These are phyloP conservation scores for Corythornis cristatus DNA, from an alignment of 2,113 vertebrate species.

Conservation along the genomic window DNA sequence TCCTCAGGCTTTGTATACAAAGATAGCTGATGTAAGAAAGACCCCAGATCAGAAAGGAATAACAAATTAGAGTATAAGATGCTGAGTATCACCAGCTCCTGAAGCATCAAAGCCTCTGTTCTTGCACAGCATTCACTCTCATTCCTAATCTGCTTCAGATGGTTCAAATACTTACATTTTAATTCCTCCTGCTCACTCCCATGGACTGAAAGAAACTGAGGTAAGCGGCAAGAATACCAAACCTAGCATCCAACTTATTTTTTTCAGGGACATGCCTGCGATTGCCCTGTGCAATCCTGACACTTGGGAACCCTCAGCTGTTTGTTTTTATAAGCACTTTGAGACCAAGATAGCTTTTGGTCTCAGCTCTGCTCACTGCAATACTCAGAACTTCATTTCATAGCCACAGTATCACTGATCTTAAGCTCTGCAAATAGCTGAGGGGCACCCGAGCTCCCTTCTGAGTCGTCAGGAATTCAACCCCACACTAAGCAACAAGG, in stretches of 20 bases:
- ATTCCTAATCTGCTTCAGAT: not conserved
- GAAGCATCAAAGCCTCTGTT: not conserved
- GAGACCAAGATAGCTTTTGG: not conserved
- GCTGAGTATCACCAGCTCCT: not conserved
- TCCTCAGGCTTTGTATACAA: not conserved
- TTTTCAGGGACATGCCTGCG: not conserved
- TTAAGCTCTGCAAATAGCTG: slow-evolving; percentile 3
- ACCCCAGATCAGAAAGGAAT: not conserved
- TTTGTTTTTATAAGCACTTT: not conserved
- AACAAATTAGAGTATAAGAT: not conserved
- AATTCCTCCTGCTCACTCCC: not conserved
- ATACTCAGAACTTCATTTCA: not conserved
- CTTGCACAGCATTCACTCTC: not conserved
- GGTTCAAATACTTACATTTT: not conserved
- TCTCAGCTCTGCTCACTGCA: not conserved
- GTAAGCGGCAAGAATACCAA: not conserved
- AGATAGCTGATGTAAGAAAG: not conserved
- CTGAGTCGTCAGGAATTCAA: not conserved
- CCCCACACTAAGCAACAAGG: rapidly evolving
- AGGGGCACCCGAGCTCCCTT: not conserved
- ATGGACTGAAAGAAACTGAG: not conserved
- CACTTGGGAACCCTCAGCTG: not conserved
- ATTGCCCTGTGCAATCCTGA: not conserved
- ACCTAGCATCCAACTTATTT: not conserved
- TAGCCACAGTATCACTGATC: not conserved